phyloP scores from a whole-genome alignment of 23 tunicate genomes.

The Clavelina lepadiformis region DNA sequence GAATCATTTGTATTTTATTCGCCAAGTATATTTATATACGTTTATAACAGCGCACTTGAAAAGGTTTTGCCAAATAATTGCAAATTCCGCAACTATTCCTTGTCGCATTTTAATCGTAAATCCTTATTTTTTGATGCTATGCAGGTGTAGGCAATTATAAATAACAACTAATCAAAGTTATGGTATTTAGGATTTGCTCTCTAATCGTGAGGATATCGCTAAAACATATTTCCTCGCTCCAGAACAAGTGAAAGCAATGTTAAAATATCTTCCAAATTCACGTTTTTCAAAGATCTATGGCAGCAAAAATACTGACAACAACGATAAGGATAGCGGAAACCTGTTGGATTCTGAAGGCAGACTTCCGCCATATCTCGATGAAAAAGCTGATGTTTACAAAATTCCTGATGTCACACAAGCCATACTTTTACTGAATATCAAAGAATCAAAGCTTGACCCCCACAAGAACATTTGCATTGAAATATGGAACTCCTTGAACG shows the following conservation, averaged over 20 bases:
- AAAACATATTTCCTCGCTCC: not conserved
- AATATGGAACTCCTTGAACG: not conserved
- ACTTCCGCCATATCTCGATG: not conserved
- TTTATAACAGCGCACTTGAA: too few species aligned
- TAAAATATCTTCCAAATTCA: not conserved
- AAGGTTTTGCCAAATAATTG: too few species aligned
- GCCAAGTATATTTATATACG: too few species aligned
- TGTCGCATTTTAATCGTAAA: too few species aligned
- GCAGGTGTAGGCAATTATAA: too few species aligned
- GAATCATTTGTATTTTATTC: too few species aligned
- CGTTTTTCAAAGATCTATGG: not conserved
- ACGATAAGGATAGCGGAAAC: not conserved
- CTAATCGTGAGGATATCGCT: not conserved
- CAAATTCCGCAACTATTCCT: too few species aligned
- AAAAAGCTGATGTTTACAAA: not conserved
- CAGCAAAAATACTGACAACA: not conserved
- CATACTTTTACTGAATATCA: not conserved
- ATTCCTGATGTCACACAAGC: not conserved
- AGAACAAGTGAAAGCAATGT: not conserved
- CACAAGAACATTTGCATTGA: not conserved
- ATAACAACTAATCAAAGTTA: too few species aligned
- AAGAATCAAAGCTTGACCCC: not conserved
- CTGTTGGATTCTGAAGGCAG: not conserved
- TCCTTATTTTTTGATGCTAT: too few species aligned
- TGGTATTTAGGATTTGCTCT: not conserved